These are phyloP conservation scores for Ctenodactylus gundi DNA, from an alignment of 2,113 vertebrate species.

Conservation along the genomic window DNA sequence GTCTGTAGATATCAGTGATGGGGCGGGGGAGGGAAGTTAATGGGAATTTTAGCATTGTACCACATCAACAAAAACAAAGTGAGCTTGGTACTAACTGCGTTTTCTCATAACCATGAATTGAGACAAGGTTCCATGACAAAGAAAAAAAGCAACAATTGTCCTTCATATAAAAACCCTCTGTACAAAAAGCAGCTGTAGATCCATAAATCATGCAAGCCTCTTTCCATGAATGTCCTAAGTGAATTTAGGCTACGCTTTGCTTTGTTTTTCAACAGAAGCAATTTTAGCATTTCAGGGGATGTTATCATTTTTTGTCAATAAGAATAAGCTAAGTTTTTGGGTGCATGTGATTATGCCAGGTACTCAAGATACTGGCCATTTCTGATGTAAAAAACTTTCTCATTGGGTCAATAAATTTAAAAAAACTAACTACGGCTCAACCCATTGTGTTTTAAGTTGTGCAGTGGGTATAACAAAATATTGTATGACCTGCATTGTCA, in stretches of 20 bases:
- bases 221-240: conserved; percentile 44
- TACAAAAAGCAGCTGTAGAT: conserved; percentile 53
- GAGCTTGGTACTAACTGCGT: conserved; percentile 4
- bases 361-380: conserved; percentile 18
- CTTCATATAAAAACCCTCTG: conserved; percentile 53
- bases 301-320: conserved; percentile 8
- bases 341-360: neutral
- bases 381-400: neutral
- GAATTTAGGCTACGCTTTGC: conserved; percentile 39
- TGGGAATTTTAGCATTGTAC: conserved; percentile 23
- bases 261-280: conserved; percentile 57
- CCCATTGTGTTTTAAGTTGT: neutral
- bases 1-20: conserved; percentile 41
- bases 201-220: conserved; percentile 34
- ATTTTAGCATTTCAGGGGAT: conserved; percentile 40
- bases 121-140: conserved; percentile 55
- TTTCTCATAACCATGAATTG: conserved; percentile 37
- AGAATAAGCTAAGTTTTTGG: neutral
- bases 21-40: neutral
- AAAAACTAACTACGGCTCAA: conserved; percentile 2
- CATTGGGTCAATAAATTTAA: conserved; percentile 21
- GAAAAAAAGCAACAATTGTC: conserved; percentile 42
- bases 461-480: neutral
- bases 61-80: conserved; percentile 58
- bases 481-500: neutral